Percentiles rank a stretch among this genome's conserved stretches.
phyloP scores from a whole-genome alignment of 92 coral and sea anemone genomes.

The Parazoanthus darwini region DNA sequence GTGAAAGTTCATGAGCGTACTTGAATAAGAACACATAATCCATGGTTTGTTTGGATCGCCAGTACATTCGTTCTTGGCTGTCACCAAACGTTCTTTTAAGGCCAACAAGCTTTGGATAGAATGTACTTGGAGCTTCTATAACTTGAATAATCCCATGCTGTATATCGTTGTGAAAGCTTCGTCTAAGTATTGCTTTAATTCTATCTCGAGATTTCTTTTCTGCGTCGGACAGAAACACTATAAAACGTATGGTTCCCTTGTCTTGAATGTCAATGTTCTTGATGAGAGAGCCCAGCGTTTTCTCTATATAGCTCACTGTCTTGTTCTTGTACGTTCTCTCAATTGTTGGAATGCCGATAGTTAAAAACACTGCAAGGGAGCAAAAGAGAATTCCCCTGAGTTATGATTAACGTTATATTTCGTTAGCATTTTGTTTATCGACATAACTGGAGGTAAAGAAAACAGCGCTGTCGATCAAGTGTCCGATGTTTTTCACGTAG shows the following conservation, averaged over 20 bases:
- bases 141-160: conserved; percentile 74
- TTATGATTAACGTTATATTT: no score
- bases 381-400: not conserved
- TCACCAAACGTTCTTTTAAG: conserved; percentile 61
- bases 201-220: conserved; percentile 55
- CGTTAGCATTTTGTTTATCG: no score
- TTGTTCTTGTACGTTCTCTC: conserved; percentile 64
- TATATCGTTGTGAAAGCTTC: conserved; percentile 56
- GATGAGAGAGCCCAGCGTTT: conserved; percentile 68
- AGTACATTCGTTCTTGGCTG: conserved; percentile 71
- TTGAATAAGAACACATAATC: conserved; percentile 84
- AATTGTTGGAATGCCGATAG: conserved; percentile 90
- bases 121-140: conserved; percentile 73
- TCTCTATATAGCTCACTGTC: conserved; percentile 60
- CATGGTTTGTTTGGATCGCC: conserved; percentile 94
- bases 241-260: conserved; percentile 51
- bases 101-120: conserved; percentile 79
- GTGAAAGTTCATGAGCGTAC: conserved; percentile 70
- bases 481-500: no score
- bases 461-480: no score
- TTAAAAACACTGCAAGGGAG: conserved; percentile 64
- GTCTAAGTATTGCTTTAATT: conserved; percentile 45
- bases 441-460: no score
- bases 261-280: conserved; percentile 44
- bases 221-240: conserved; percentile 85